Conservation (phyloP, 2,797 vertebrate species). For the Sciaenops ocellatus region DNA sequence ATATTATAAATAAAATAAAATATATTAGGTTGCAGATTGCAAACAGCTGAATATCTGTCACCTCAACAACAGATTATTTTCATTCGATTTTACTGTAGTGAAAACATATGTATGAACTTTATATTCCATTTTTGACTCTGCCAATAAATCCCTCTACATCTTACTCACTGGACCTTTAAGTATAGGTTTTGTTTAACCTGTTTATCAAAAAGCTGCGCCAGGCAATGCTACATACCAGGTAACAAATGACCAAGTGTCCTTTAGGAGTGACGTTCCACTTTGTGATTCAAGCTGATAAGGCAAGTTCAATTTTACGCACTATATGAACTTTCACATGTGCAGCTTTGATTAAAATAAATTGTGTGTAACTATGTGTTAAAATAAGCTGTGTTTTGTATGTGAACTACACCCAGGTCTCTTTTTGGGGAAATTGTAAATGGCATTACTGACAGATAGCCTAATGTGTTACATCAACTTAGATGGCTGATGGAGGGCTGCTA, state of each 20-base stretch:
- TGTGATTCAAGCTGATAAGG: slow-evolving; percentile 9
- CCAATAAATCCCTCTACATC: no score
- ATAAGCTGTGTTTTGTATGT: slow-evolving; percentile 5
- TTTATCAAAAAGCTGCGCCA: not conserved
- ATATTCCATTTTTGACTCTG: no score
- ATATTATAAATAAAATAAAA: no score
- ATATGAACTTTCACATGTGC: slow-evolving; percentile 2
- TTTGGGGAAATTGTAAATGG: slow-evolving; percentile 16
- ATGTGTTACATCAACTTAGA: not conserved
- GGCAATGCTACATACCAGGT: not conserved
- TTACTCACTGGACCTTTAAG: not conserved
- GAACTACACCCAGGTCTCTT: not conserved
- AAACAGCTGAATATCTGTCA: no score
- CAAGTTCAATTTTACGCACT: not conserved
- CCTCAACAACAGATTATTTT: no score
- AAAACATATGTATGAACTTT: no score
- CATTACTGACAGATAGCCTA: slow-evolving; percentile 14
- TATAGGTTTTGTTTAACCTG: not conserved
- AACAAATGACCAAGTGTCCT: not conserved
- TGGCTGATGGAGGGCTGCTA: not conserved
- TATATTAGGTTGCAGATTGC: no score
- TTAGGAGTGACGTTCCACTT: not conserved
- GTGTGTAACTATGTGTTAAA: no score
- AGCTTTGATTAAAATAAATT: slow-evolving; percentile 9
- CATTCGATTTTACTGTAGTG: no score